Conservation (phyloP, 2,888 invertebrate genomes). For the Cephonodes hylas region DNA sequence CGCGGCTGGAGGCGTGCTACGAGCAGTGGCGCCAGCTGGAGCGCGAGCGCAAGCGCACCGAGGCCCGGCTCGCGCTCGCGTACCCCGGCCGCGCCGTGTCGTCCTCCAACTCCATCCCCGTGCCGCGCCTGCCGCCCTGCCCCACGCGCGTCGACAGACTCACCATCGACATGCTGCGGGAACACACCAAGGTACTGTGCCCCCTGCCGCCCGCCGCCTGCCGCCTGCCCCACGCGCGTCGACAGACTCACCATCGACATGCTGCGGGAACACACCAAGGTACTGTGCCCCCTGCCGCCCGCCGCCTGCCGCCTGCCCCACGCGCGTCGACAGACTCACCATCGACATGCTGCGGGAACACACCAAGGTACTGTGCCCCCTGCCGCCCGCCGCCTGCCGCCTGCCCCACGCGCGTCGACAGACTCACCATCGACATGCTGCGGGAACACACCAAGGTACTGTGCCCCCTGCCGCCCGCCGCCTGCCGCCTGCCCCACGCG, state of each 20-base stretch:
- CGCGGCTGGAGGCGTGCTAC: constrained; percentile 87
- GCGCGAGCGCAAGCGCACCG: constrained; percentile 89
- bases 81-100: constrained; percentile 90
- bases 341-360: constrained; percentile 91
- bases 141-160: constrained; percentile 89
- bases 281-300: constrained; percentile 88
- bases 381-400: constrained; percentile 89
- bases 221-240: constrained; percentile 89
- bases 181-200: constrained; percentile 87
- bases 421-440: constrained; percentile 89
- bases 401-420: constrained; percentile 89
- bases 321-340: constrained; percentile 88
- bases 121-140: constrained; percentile 88
- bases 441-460: constrained; percentile 88
- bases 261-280: constrained; percentile 88
- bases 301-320: constrained; percentile 89
- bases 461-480: too few relatives aligned
- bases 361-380: constrained; percentile 86
- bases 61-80: constrained; percentile 87
- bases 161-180: constrained; percentile 89
- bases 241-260: constrained; percentile 90
- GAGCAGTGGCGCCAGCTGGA: constrained; percentile 90
- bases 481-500: not conserved
- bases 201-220: constrained; percentile 89
- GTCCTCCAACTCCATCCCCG: constrained; percentile 87